Percentiles rank a stretch among this genome's conserved stretches.
These are phyloP conservation scores for Propithecus deckenii DNA, from an alignment of 2,797 vertebrate genomes.

Conservation along the genomic window DNA sequence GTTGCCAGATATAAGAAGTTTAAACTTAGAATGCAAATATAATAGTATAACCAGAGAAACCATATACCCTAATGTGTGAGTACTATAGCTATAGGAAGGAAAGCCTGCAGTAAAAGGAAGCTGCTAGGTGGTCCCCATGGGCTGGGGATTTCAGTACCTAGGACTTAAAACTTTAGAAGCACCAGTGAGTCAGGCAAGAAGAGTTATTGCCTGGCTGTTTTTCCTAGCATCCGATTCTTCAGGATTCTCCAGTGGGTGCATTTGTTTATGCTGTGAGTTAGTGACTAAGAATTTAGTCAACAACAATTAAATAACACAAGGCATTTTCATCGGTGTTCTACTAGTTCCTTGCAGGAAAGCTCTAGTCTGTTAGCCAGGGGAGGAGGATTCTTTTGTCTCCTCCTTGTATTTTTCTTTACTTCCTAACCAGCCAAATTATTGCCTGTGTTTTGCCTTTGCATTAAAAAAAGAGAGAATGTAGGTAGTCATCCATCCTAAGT, in stretches of 20 bases:
- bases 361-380: neutral
- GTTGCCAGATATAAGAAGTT: neutral
- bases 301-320: neutral
- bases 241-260: neutral
- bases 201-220: neutral
- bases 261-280: slow-evolving; percentile 6
- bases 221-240: neutral
- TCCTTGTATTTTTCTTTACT: neutral
- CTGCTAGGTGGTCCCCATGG: neutral
- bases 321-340: neutral
- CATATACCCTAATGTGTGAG: neutral
- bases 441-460: neutral
- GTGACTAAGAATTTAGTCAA: slow-evolving; percentile 24
- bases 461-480: neutral
- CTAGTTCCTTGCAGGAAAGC: neutral
- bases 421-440: slow-evolving; percentile 13
- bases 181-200: neutral
- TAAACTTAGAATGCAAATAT: neutral
- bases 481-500: neutral
- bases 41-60: neutral
- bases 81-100: neutral
- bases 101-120: neutral
- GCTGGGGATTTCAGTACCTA: neutral
- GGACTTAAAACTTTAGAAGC: neutral
- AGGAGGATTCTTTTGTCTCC: neutral